Percentiles rank a stretch among this genome's conserved stretches.
Conservation (phyloP, 2,888 invertebrate genomes). For the Antitype chi region DNA sequence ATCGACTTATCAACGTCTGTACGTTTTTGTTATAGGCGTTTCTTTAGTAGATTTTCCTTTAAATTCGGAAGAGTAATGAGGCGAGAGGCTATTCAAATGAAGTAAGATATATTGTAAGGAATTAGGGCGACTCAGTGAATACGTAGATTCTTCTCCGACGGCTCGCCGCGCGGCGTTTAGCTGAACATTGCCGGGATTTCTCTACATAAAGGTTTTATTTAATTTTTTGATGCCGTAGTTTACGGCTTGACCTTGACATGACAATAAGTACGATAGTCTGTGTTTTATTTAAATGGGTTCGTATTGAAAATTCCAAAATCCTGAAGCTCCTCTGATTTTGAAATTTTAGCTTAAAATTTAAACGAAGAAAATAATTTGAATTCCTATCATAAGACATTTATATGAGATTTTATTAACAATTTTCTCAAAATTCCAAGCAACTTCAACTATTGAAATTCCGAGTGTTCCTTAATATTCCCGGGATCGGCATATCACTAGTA, state of each 20-base stretch:
- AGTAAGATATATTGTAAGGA: conserved; percentile 59
- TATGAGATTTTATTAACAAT: not conserved
- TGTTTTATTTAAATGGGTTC: not conserved
- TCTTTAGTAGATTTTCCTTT: conserved; percentile 42
- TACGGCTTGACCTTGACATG: not conserved
- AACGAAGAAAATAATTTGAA: conserved; percentile 3
- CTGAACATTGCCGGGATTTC: conserved; percentile 2
- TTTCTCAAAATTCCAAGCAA: conserved; percentile 6
- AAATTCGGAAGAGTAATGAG: conserved; percentile 60
- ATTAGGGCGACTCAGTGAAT: conserved; percentile 55
- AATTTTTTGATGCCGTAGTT: not conserved
- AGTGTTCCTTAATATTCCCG: conserved; percentile 15
- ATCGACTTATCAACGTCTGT: conserved; percentile 32
- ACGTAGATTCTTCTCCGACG: conserved; percentile 47
- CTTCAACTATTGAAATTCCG: not conserved
- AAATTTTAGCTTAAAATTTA: not conserved
- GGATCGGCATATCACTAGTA: conserved; percentile 6
- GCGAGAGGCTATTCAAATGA: conserved; percentile 53
- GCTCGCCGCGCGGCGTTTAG: conserved; percentile 4
- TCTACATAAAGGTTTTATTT: not conserved
- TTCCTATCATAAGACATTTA: not conserved
- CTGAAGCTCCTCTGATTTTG: not conserved
- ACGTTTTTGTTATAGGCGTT: conserved; percentile 20
- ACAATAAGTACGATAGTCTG: not conserved
- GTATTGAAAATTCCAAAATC: not conserved